Evolutionary conservation across 2,113 vertebrate species (phyloP), one percentile per base, ranked within the genome.

Genomic region (Promerops cafer): DNA sequence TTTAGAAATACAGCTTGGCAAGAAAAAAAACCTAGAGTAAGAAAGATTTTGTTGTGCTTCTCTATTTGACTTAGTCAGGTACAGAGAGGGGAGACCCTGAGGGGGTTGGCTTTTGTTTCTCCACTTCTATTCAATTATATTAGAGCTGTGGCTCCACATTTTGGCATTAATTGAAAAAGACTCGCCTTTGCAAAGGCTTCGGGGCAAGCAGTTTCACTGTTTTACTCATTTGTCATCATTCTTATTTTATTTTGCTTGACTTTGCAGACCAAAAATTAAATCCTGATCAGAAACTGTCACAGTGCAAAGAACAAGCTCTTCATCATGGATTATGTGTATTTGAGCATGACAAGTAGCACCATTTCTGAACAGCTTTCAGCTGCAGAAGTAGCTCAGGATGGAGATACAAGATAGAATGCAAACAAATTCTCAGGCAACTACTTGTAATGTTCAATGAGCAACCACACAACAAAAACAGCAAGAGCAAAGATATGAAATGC

Each of bases 101-200:
- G 54, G 90, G 69, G 5, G 0, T 33, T 88, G 35, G 71, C 47
- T 56, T 86, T 94, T 77, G 27, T 87, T 90, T 74, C 75, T 77
- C 52, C 72, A 39, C 39, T 83, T 94, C 82, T 94, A 94, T 93
- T 91, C 66, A 91, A 85, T 95, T 96, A 70, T 40, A 45, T 85
- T 64, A 90, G 56, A 96, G 69, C 60, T 90, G 76, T 64, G 56
- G 59, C 71, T 94, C 50, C 75, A 83, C 68, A 52, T 90, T 96
- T 94, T 97, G 92, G 66, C 94, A 92, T 52, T 95, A 97, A 97
- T 80, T 94, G 94, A 92, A 96, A 95, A 91, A 71, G 90, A 96
- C 79, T 94, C 2, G 3, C 90, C 71, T 74, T 77, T 88, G 22
- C 76, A 81, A 92, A 78, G 66, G 82, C 94, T 95, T 81, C n/a